Base-by-base conservation (phyloP, 1,140 invertebrate species). In the Drosophila nikananu region DNA sequence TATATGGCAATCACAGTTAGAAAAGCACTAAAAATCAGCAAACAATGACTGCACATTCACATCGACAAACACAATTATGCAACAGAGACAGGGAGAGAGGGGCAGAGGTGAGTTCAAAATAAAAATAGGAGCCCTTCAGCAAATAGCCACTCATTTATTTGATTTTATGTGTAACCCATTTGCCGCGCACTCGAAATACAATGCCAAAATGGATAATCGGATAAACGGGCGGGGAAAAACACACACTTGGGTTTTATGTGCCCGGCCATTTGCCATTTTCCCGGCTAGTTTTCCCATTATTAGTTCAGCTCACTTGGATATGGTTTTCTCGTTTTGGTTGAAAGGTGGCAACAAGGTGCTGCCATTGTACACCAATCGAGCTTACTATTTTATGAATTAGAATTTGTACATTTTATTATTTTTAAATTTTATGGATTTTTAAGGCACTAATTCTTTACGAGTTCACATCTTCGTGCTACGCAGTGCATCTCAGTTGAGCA, bases 61-160 rank as follows among this genome's bases (percentile, higher is more conserved):
- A 75, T 37, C 57, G 21, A 64, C 39, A 51, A 39, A 35, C 72
- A 54, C 86, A 89, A 81, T 77, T 86, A 82, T 80, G 82, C 72
- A 82, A 49, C 46, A 41, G 23, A 58, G 35, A 23, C 37, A n/a
- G 8, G 27, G 15, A 12, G 21, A 59, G 62, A 25, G 72, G 42
- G 42, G 57, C n/a, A 17, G 37, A 13, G 19, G 2, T 62, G 44
- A 84, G 72, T 68, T 89, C 54, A 84, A 89, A 89, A 84, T 81
- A 84, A 79, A 61, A 73, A 32, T 73, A 68, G 71, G 65, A 79
- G 61, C 55, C 61, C 75, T 79, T 55, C 42, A 51, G 55, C 63
- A 62, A 66, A 76, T 64, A 39, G 54, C 75, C 49, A 70, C 80
- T 80, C 80, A 80, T 89, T 77, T 83, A 83, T 83, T 87, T 68